Evolutionary conservation across 2,797 vertebrate genomes (phyloP).

Genomic region (Acanthiza pusilla): DNA sequence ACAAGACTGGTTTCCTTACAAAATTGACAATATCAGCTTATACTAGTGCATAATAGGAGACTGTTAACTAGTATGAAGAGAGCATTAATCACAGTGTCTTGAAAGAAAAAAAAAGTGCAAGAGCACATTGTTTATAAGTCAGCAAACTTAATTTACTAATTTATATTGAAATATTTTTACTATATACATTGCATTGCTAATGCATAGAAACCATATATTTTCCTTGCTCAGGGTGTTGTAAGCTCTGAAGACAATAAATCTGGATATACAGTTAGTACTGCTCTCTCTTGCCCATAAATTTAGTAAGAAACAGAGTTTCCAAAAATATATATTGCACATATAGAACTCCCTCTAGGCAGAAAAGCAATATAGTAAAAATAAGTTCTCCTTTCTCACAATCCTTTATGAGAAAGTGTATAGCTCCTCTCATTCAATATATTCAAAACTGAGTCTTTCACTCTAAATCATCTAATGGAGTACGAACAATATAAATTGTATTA

Average conservation of each 20-base stretch:
- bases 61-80: background rate
- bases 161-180: background rate
- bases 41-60: background rate
- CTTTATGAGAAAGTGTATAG: conserved; percentile 25
- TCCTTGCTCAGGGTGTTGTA: background rate
- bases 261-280: background rate
- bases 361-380: conserved; percentile 19
- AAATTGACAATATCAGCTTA: background rate
- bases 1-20: background rate
- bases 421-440: background rate
- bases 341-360: conserved; percentile 63
- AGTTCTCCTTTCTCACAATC: conserved; percentile 30
- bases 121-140: background rate
- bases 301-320: conserved; percentile 31
- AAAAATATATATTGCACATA: conserved; percentile 49
- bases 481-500: background rate
- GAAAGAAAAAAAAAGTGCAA: background rate
- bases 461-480: conserved; percentile 25
- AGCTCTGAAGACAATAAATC: background rate
- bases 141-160: background rate
- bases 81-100: background rate
- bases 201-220: conserved; percentile 25
- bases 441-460: background rate
- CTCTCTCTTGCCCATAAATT: conserved; percentile 57
- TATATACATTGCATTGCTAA: background rate